These are phyloP conservation scores for Hypomesus transpacificus DNA, from an alignment of 2,113 vertebrate species.

Conservation along the genomic window DNA sequence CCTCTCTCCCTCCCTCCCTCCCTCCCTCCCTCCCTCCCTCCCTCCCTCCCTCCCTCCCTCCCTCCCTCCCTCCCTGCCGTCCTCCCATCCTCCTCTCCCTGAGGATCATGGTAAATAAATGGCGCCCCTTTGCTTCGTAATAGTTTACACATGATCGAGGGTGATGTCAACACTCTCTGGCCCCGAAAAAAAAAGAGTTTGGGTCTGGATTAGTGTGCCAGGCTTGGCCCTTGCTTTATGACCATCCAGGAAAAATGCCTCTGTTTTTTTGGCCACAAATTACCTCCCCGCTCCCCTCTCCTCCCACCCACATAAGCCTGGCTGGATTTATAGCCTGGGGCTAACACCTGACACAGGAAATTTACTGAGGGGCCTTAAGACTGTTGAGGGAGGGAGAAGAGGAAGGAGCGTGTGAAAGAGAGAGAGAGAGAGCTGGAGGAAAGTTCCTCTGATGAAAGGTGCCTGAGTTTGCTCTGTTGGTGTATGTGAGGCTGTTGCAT, in stretches of 20 bases:
- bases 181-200: slow-evolving; percentile 39
- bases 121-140: slow-evolving; percentile 46
- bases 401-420: slow-evolving; percentile 4
- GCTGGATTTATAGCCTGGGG: slow-evolving; percentile 62
- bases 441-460: background rate
- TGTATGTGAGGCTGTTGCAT: too few relatives aligned
- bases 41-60: slow-evolving; percentile 22
- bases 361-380: slow-evolving; percentile 53
- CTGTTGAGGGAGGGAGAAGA: slow-evolving; percentile 11
- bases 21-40: background rate
- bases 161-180: slow-evolving; percentile 51
- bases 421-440: slow-evolving; percentile 1
- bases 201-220: slow-evolving; percentile 60
- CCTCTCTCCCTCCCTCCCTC: slow-evolving; percentile 32
- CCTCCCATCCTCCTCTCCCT: slow-evolving; percentile 12
- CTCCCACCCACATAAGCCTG: slow-evolving; percentile 32
- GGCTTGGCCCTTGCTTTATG: slow-evolving; percentile 54
- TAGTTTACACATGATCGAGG: slow-evolving; percentile 68
- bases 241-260: slow-evolving; percentile 48
- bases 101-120: slow-evolving; percentile 63
- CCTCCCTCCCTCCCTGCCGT: slow-evolving; percentile 14
- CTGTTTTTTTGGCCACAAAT: slow-evolving; percentile 62
- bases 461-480: too few relatives aligned
- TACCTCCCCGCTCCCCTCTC: slow-evolving; percentile 38
- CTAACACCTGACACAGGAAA: slow-evolving; percentile 54